These are phyloP conservation scores for Sciurus niger DNA, from an alignment of 2,113 vertebrate genomes.

Conservation along the genomic window DNA sequence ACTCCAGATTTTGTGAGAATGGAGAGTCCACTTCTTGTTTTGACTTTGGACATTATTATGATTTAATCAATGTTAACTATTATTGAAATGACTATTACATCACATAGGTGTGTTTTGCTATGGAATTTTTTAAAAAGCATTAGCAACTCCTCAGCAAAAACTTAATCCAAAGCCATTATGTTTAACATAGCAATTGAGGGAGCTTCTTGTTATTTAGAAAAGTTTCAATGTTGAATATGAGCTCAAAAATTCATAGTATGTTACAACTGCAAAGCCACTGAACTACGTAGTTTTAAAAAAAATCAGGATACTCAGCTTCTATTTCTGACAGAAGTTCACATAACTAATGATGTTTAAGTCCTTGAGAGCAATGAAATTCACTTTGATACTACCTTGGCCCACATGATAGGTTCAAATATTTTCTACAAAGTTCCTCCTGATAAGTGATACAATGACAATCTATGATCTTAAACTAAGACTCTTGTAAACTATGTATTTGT, in stretches of 20 bases:
- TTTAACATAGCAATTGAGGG: not conserved
- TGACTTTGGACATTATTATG: not conserved
- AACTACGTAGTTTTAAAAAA: not conserved
- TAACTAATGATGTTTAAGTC: not conserved
- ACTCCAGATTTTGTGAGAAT: not conserved
- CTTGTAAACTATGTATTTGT: not conserved
- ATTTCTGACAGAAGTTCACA: not conserved
- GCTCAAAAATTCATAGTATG: slow-evolving; percentile 16
- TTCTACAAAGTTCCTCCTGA: not conserved
- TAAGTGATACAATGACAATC: not conserved
- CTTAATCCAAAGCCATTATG: not conserved
- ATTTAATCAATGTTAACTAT: not conserved
- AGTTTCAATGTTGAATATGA: not conserved
- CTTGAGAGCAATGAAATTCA: not conserved
- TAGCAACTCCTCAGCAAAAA: not conserved
- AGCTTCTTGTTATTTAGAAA: slow-evolving; percentile 10
- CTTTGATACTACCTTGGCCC: not conserved
- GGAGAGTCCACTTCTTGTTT: not conserved
- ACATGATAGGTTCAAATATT: not conserved
- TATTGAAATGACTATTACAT: not conserved
- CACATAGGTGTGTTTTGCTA: not conserved
- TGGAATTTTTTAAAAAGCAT: not conserved
- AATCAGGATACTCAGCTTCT: not conserved
- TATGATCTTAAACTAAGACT: not conserved
- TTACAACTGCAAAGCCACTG: not conserved